phyloP scores from a whole-genome alignment of 2,797 vertebrate species.

The Tokudaia tokunoshimensis region DNA sequence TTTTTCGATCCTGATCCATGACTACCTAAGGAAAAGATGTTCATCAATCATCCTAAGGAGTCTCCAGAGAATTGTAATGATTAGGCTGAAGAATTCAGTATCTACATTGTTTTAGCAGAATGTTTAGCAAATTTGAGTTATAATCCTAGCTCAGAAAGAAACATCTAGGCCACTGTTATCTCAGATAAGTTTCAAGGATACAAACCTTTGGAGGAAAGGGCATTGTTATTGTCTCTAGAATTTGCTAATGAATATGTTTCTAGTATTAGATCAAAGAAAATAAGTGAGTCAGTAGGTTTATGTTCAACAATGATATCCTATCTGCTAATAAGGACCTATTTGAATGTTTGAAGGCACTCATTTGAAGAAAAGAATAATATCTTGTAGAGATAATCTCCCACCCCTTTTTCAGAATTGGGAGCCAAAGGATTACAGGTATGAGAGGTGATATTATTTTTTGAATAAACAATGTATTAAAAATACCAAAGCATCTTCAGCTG shows the following conservation, averaged over 20 bases:
- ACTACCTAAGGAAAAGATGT: neutral
- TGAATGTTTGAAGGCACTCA: neutral
- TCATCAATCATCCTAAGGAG: neutral
- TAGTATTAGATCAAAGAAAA: conserved; percentile 55
- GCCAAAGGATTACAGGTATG: neutral
- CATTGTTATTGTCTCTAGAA: neutral
- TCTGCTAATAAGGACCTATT: neutral
- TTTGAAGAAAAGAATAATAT: conserved; percentile 21
- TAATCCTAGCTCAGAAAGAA: neutral
- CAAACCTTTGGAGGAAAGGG: neutral
- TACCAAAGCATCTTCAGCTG: neutral
- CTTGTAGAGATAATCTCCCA: neutral
- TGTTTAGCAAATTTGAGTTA: neutral
- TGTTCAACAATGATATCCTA: neutral
- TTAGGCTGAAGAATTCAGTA: neutral
- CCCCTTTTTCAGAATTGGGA: neutral
- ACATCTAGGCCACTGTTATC: neutral
- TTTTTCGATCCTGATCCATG: neutral
- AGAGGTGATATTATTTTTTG: neutral
- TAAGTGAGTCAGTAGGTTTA: neutral
- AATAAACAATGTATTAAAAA: conserved; percentile 35
- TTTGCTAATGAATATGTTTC: neutral
- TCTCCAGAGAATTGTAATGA: neutral
- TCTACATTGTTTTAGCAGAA: neutral
- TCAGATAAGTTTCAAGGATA: neutral